Base-by-base conservation (phyloP, 1,140 invertebrate species). In the Lordiphosa collinella region DNA sequence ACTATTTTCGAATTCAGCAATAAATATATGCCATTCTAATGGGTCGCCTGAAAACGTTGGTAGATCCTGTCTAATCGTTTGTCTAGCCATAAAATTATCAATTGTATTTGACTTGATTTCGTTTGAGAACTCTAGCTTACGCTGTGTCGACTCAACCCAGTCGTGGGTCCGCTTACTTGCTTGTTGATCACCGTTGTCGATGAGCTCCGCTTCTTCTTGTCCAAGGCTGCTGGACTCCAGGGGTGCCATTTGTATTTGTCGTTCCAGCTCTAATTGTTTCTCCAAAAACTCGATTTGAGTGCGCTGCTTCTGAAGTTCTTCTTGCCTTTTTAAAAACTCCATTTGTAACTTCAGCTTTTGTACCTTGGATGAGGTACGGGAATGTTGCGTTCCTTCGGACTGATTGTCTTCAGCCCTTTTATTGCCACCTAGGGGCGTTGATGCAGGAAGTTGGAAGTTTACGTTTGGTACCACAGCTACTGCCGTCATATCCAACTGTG, bases 21-120 rank as follows among this genome's bases (percentile, higher is more conserved):
- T 41, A 22, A 55, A 55, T 18, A 37, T 29, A 18, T 16, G 53
- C 34, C 53, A 55, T 29, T 55, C 53, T 46, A 38, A 25, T 14
- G 34, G 43, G 18, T 55, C 35, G n/a, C 53, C 53, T 14, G 41
- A 29, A 29, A 55, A 55, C 37, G 22, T 37, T 11, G 53, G 43
- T 31, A 55, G 35, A 3, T 55, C 55, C 22, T 48, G 44, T 22
- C 13, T 32, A 5, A 58, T 50, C 9, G 46, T 51, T 9, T 58
- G 37, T 36, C 46, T 14, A 6, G 55, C 47, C 47, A 58, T 38
- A 40, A 49, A 48, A 31, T 16, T 41, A 14, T 32, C 9, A 11
- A 53, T 53, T 8, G 12, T 12, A 10, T 54, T 7, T 12, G 16
- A 1, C 16, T 16, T 16, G 3, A 16, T n/a, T n/a, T 34, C n/a